These are phyloP conservation scores for Drosophila grimshawi DNA, from an alignment of 1,140 invertebrate species.

Conservation along the genomic window DNA sequence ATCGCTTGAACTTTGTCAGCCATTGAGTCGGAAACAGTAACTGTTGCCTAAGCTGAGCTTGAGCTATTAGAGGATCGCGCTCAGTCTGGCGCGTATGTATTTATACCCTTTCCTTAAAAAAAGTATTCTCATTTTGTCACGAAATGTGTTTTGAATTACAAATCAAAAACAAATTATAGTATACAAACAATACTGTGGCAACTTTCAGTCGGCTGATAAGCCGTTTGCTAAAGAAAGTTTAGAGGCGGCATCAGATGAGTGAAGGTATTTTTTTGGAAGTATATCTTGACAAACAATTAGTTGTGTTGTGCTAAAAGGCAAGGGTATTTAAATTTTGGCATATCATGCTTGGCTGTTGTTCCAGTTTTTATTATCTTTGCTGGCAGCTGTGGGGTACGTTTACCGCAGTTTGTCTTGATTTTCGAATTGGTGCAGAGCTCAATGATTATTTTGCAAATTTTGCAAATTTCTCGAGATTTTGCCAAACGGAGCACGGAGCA, in stretches of 20 bases:
- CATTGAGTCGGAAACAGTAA: constrained; percentile 35
- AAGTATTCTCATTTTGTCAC: neutral
- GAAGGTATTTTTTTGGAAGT: too few species aligned
- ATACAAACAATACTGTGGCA: too few species aligned
- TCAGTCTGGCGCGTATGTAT: constrained; percentile 37
- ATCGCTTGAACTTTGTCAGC: constrained; percentile 61
- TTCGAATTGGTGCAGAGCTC: constrained; percentile 59
- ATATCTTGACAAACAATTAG: too few species aligned
- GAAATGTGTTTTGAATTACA: neutral
- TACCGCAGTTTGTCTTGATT: constrained; percentile 68
- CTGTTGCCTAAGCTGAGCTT: constrained; percentile 16
- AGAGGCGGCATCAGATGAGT: too few species aligned
- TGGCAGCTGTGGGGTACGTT: constrained; percentile 2
- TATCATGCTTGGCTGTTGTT: constrained; percentile 9
- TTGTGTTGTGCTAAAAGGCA: too few species aligned
- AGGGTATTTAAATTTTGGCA: constrained; percentile 15
- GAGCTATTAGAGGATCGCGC: constrained; percentile 34
- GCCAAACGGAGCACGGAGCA: neutral
- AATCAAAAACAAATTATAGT: too few species aligned
- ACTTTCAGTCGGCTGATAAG: too few species aligned
- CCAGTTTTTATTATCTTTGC: constrained; percentile 27
- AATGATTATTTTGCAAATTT: constrained; percentile 53
- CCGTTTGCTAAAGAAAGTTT: too few species aligned
- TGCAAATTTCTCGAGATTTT: constrained; percentile 51
- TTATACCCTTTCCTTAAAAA: constrained; percentile 4